Base-by-base conservation (phyloP, 2,113 vertebrate genomes). In the Sitta europaea region DNA sequence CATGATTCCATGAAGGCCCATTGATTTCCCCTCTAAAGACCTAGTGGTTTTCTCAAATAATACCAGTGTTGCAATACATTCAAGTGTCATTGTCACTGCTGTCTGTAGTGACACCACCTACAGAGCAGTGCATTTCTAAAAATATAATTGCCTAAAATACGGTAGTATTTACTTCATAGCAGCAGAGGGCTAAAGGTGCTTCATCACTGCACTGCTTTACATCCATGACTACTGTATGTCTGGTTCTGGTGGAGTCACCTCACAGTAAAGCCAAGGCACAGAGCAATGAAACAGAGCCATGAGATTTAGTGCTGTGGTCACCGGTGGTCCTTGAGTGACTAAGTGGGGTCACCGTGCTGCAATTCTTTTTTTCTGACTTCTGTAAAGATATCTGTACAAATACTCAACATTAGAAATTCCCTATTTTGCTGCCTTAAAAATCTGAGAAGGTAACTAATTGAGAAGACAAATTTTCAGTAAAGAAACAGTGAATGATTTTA, bases 231-330 rank as follows among this genome's bases (percentile, higher is more conserved):
- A 14, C 7, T 51, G 1, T 22, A 5, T 13, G 11, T 31, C 31
- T n/a, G 72, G 5, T 59, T 66, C 67, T 51, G n/a, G 24, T 6
- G 40, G 43, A 79, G 42, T 36, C 53, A 35, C 24, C 73, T 67
- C 88, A 54, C 38, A 67, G 61, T n/a, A 70, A 65, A 74, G 53
- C 50, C 78, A 59, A 42, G 75, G 36, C 53, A 63, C n/a, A 36
- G 31, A 33, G 55, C 65, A 35, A 31, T 27, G 40, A 54, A 68
- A 61, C 0, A 54, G 27, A 62, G 22, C 22, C 48, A 36, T 0
- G 0, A n/a, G 59, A 38, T 58, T n/a, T 4, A 80, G 35, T 3
- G 3, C 36, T 0, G 15, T 5, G 1, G 24, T 12, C 0, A 1
- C 54, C 5, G 3, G 10, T 33, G 17, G 27, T 67, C 75, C 55